phyloP scores from a whole-genome alignment of 2,113 vertebrate species.

The Ophthalmotilapia sp. region DNA sequence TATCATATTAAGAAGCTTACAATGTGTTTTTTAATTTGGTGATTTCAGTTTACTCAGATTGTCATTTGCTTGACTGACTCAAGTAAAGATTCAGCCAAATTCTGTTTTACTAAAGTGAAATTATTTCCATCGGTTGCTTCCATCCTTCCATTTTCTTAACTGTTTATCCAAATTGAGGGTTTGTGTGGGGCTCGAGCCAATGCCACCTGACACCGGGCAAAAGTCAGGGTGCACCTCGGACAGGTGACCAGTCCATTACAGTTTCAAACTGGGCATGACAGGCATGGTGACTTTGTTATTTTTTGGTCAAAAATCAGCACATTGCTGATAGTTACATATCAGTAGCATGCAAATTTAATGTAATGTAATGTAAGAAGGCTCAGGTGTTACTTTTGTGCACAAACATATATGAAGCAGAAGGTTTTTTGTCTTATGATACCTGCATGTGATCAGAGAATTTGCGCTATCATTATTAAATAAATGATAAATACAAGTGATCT shows the following conservation, averaged over 20 bases:
- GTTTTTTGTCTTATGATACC: not conserved
- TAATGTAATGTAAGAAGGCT: not conserved
- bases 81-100: not conserved
- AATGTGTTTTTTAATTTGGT: not conserved
- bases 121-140: not conserved
- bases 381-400: not conserved
- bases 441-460: not conserved
- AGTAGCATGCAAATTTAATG: not conserved
- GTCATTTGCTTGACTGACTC: not conserved
- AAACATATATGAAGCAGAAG: not conserved
- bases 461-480: not conserved
- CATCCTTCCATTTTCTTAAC: not conserved
- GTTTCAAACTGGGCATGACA: not conserved
- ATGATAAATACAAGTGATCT: not conserved
- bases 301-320: rapidly evolving
- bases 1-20: not conserved
- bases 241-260: not conserved
- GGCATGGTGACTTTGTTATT: rapidly evolving
- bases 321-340: not conserved
- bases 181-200: rapidly evolving
- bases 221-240: not conserved
- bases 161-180: not conserved
- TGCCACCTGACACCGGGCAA: rapidly evolving
- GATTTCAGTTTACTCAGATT: not conserved
- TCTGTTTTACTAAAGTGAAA: not conserved